These are phyloP conservation scores for Lagocephalus sceleratus DNA, from an alignment of 2,797 vertebrate genomes.

Conservation along the genomic window DNA sequence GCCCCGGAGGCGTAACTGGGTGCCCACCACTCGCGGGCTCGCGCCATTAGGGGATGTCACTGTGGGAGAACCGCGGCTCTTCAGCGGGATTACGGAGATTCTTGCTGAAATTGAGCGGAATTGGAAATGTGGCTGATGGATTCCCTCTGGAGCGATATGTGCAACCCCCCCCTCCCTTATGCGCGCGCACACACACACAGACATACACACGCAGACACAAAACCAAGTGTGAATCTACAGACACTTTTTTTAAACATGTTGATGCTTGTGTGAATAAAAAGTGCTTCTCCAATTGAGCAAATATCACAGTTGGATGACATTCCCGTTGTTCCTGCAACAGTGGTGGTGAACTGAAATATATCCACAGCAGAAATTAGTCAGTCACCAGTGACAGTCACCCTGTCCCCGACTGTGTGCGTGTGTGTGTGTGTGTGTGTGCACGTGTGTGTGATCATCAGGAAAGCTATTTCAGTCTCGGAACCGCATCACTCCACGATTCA, in stretches of 20 bases:
- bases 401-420: background rate
- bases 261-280: slow-evolving; percentile 16
- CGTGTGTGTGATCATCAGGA: background rate
- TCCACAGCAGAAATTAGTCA: slow-evolving; percentile 14
- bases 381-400: background rate
- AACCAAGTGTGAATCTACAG: slow-evolving; percentile 52
- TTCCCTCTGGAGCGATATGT: slow-evolving; percentile 55
- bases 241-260: slow-evolving; percentile 42
- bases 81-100: slow-evolving; percentile 77
- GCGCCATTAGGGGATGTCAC: slow-evolving; percentile 79
- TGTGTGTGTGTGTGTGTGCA: too few species aligned
- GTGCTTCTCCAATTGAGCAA: slow-evolving; percentile 8
- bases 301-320: slow-evolving; percentile 21
- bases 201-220: slow-evolving; percentile 14
- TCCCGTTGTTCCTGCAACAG: slow-evolving; percentile 6
- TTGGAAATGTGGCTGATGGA: slow-evolving; percentile 68
- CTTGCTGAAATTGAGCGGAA: slow-evolving; percentile 74
- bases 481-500: background rate
- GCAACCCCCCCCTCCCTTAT: slow-evolving; percentile 10
- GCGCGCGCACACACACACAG: slow-evolving; percentile 11
- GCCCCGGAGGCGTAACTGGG: slow-evolving; percentile 68
- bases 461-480: background rate
- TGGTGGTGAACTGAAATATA: background rate
- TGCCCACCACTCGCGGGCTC: slow-evolving; percentile 72
- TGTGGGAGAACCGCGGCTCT: slow-evolving; percentile 73